Evolutionary conservation across 2,888 invertebrate species (phyloP).

Genomic region (Polydrusus tereticollis): DNA sequence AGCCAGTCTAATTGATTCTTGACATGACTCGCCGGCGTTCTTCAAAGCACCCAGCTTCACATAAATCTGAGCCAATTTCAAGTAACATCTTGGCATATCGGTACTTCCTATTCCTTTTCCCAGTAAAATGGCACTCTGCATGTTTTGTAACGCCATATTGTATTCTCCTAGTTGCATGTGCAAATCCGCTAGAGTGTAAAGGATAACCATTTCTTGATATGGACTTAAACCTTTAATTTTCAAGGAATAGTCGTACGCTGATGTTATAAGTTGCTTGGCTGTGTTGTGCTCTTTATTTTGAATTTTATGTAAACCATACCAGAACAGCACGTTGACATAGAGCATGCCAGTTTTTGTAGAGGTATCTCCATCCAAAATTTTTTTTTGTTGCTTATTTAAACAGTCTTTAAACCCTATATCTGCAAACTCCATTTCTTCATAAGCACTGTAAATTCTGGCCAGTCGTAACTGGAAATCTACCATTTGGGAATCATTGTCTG

Average conservation of each 20-base stretch:
- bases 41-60: conserved; percentile 61
- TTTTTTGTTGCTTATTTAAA: conserved; percentile 62
- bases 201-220: conserved; percentile 68
- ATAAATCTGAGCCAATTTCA: conserved; percentile 66
- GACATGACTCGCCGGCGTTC: conserved; percentile 63
- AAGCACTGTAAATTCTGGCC: conserved; percentile 65
- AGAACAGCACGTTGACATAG: conserved; percentile 66
- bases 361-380: conserved; percentile 62
- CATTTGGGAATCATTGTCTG: conserved; percentile 64
- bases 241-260: conserved; percentile 64
- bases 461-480: conserved; percentile 67
- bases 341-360: conserved; percentile 65
- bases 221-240: conserved; percentile 65
- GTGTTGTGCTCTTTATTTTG: conserved; percentile 58
- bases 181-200: conserved; percentile 66
- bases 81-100: conserved; percentile 66
- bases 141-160: conserved; percentile 64
- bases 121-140: conserved; percentile 66
- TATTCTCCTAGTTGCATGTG: conserved; percentile 63
- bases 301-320: conserved; percentile 67
- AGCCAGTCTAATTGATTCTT: conserved; percentile 62
- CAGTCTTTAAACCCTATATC: conserved; percentile 67
- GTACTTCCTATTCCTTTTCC: conserved; percentile 66
- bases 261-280: conserved; percentile 64
- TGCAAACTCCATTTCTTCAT: conserved; percentile 62